Conservation (phyloP, 1,140 invertebrate genomes). For the Amyelois transitella region DNA sequence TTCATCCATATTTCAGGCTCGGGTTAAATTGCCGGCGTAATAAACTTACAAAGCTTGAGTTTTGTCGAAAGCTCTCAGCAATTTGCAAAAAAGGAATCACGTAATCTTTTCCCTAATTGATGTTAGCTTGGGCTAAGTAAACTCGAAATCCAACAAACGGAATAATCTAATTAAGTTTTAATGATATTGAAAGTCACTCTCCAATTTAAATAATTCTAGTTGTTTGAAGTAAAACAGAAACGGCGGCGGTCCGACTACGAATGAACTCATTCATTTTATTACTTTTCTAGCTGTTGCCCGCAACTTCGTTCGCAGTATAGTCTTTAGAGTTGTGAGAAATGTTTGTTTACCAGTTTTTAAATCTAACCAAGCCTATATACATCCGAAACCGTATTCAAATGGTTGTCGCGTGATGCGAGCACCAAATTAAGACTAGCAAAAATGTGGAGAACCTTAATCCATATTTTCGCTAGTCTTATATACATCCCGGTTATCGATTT, state of each 20-base stretch:
- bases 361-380: too few relatives aligned
- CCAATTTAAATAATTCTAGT: neutral
- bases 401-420: too few relatives aligned
- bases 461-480: too few relatives aligned
- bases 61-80: neutral
- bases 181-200: neutral
- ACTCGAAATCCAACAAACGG: neutral
- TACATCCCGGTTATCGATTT: too few relatives aligned
- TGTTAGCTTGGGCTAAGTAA: neutral
- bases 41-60: neutral
- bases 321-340: too few relatives aligned
- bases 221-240: neutral
- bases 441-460: too few relatives aligned
- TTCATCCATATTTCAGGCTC: neutral
- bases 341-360: too few relatives aligned
- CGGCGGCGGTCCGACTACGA: neutral
- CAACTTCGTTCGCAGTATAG: too few relatives aligned
- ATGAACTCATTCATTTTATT: neutral
- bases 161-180: neutral
- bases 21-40: neutral
- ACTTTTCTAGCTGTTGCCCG: too few relatives aligned
- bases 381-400: too few relatives aligned
- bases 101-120: neutral
- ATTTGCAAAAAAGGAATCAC: neutral
- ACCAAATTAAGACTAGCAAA: too few relatives aligned